A percentile compares a stretch with the other conserved stretches of the same genome.
Conservation (phyloP, 2,888 invertebrate species). For the Rhamnusium bicolor region DNA sequence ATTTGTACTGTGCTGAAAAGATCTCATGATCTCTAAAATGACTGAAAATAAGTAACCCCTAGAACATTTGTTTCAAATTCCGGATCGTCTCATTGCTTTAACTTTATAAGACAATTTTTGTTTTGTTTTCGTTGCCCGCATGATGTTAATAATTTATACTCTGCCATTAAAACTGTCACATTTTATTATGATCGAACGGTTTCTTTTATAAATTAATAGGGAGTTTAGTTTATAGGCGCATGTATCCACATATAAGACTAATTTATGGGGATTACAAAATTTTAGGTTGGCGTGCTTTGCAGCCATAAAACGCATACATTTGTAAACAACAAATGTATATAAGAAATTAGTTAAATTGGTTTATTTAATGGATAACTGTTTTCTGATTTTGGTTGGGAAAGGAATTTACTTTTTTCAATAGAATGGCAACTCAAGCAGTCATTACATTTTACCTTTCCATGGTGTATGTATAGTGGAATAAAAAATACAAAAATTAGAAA, state of each 20-base stretch:
- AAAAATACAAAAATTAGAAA: no score
- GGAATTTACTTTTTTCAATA: no score
- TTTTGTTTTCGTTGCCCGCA: constrained; percentile 36
- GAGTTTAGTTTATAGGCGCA: constrained; percentile 30
- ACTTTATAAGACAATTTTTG: constrained; percentile 17
- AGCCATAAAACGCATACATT: constrained; percentile 3
- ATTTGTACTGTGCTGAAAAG: background rate
- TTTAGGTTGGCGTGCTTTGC: constrained; percentile 25
- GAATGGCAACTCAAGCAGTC: no score
- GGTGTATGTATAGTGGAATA: no score
- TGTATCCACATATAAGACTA: constrained; percentile 19
- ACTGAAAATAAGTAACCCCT: background rate
- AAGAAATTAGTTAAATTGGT: background rate
- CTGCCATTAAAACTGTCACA: constrained; percentile 38
- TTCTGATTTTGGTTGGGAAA: background rate
- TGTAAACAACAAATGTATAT: background rate
- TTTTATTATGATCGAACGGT: constrained; percentile 43
- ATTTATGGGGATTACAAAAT: constrained; percentile 27
- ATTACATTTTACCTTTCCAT: no score
- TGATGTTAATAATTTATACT: constrained; percentile 33
- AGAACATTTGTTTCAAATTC: background rate
- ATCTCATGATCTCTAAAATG: background rate
- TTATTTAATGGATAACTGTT: background rate
- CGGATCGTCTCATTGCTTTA: background rate
- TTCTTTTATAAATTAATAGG: constrained; percentile 27